Percentiles rank a stretch among this genome's conserved stretches.
These are phyloP conservation scores for Lepidocyrtinus sp. DNA, from an alignment of 2,888 invertebrate genomes.

Conservation along the genomic window DNA sequence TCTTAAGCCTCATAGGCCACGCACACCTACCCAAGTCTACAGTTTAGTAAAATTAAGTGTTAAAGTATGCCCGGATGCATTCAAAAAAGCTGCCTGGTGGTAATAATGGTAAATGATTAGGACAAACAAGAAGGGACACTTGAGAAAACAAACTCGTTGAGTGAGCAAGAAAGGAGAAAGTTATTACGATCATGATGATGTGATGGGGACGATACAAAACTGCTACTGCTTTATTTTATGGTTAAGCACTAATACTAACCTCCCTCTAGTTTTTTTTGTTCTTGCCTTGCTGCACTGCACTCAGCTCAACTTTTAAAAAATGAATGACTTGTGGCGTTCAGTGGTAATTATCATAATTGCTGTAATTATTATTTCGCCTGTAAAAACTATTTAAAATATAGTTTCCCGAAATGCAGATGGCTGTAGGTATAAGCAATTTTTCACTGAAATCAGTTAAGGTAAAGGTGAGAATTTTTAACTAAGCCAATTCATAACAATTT, in stretches of 20 bases:
- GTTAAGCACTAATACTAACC: too few relatives aligned
- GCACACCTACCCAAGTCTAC: too few relatives aligned
- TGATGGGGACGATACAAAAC: not conserved
- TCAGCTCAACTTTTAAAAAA: not conserved
- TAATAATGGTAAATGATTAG: conserved; percentile 35
- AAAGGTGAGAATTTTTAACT: conserved; percentile 59
- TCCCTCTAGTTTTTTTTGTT: too few relatives aligned
- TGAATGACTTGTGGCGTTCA: conserved; percentile 39
- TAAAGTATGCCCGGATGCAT: not conserved
- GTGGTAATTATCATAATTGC: conserved; percentile 56
- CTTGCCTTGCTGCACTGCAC: not conserved
- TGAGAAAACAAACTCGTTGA: conserved; percentile 45
- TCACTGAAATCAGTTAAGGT: conserved; percentile 40
- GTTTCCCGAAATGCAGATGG: conserved; percentile 35
- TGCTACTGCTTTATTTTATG: too few relatives aligned
- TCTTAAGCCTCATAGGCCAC: too few relatives aligned
- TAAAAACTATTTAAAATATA: conserved; percentile 35
- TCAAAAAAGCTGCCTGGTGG: not conserved
- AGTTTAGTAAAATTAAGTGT: not conserved
- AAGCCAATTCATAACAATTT: conserved; percentile 21
- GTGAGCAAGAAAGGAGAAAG: conserved; percentile 58
- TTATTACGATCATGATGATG: too few relatives aligned
- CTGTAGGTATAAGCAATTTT: conserved; percentile 32
- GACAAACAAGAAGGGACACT: conserved; percentile 56
- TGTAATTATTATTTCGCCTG: conserved; percentile 47